Percentiles rank a stretch among this genome's conserved stretches.
Evolutionary conservation across 2,797 vertebrate genomes (phyloP).

Genomic region (Falco columbarius): DNA sequence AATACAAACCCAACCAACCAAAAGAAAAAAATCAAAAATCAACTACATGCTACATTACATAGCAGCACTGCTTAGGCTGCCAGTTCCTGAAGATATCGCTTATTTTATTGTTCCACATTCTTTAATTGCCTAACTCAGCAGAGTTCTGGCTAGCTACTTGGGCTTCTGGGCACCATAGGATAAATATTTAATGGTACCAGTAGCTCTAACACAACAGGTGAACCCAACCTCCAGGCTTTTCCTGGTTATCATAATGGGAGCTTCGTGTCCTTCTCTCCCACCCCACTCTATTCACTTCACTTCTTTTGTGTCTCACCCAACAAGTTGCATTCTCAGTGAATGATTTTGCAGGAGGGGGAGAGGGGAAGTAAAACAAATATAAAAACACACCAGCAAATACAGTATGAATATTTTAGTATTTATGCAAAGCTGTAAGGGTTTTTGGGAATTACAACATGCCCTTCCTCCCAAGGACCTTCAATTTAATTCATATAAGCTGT

Average conservation of each 20-base stretch:
- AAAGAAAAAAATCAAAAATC: not conserved
- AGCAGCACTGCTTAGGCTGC: not conserved
- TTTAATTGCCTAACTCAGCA: not conserved
- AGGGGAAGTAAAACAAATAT: not conserved
- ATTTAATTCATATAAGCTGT: not conserved
- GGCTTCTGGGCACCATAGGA: not conserved
- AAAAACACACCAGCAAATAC: not conserved
- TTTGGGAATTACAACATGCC: not conserved
- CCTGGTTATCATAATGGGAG: not conserved
- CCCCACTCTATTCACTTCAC: not conserved
- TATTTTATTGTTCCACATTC: not conserved
- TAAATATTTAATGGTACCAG: not conserved
- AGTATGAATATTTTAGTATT: not conserved
- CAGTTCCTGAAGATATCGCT: not conserved
- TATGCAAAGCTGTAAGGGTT: not conserved
- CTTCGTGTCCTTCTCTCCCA: not conserved
- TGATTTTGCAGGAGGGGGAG: not conserved
- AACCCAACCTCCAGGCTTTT: not conserved
- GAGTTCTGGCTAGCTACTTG: not conserved
- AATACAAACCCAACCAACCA: not conserved
- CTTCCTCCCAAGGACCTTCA: not conserved
- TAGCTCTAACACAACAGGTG: not conserved
- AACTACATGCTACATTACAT: not conserved
- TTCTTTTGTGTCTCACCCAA: not conserved
- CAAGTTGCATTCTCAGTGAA: not conserved